phyloP scores from a whole-genome alignment of 2,113 vertebrate species.

The Oreotrochilus melanogaster region DNA sequence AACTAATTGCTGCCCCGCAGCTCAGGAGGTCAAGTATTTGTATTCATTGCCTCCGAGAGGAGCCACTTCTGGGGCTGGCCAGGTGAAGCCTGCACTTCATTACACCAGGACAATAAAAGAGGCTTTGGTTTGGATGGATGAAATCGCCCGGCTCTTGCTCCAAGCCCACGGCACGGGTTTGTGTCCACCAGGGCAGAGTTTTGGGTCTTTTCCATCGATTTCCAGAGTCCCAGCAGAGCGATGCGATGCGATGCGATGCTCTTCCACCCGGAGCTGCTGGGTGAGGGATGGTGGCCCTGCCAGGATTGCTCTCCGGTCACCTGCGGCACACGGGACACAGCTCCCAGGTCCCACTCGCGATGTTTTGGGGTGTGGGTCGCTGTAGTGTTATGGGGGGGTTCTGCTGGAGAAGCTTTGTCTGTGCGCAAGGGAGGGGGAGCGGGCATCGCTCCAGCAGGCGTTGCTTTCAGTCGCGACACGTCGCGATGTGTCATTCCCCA shows the following conservation, averaged over 20 bases:
- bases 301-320: background rate
- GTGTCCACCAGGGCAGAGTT: background rate
- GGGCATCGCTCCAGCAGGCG: background rate
- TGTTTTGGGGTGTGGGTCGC: background rate
- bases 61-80: constrained; percentile 75
- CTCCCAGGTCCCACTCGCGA: rapidly evolving
- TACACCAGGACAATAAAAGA: constrained; percentile 69
- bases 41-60: constrained; percentile 74
- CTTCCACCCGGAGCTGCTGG: rapidly evolving
- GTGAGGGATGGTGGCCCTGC: background rate
- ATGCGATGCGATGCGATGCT: no score
- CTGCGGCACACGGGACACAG: rapidly evolving
- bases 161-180: background rate
- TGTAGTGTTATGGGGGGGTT: rapidly evolving
- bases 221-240: background rate
- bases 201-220: background rate
- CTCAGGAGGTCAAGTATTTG: constrained; percentile 84
- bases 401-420: rapidly evolving
- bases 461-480: background rate
- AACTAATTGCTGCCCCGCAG: constrained; percentile 83
- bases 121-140: background rate
- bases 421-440: background rate
- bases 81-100: constrained; percentile 75
- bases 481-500: rapidly evolving
- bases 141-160: background rate